Conservation (phyloP, 2,797 vertebrate genomes). For the Meriones psammophilus region DNA sequence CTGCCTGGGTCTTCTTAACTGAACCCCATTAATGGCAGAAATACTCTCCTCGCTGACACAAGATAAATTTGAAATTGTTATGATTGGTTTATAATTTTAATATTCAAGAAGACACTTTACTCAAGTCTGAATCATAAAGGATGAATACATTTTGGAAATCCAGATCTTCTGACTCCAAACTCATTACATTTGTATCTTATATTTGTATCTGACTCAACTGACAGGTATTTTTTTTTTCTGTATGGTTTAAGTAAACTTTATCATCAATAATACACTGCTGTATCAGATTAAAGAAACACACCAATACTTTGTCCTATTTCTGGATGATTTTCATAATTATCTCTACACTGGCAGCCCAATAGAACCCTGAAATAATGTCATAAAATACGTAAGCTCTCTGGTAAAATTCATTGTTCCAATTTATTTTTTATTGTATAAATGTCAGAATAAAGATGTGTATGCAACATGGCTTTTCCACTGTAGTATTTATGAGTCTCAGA, state of each 20-base stretch:
- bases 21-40: not conserved
- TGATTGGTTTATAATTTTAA: not conserved
- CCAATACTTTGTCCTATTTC: constrained; percentile 18
- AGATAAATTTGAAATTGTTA: not conserved
- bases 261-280: not conserved
- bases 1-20: not conserved
- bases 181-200: constrained; percentile 13
- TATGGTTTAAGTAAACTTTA: constrained; percentile 46
- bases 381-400: constrained; percentile 1
- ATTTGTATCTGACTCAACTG: constrained; percentile 1
- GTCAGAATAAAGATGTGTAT: constrained; percentile 50
- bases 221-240: constrained; percentile 30
- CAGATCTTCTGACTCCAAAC: constrained; percentile 32
- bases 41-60: not conserved
- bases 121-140: constrained; percentile 22
- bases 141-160: constrained; percentile 33
- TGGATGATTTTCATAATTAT: constrained; percentile 49
- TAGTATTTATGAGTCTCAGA: constrained; percentile 38
- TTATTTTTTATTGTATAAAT: constrained; percentile 53
- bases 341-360: not conserved
- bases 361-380: not conserved
- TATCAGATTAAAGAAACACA: constrained; percentile 29
- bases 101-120: constrained; percentile 24
- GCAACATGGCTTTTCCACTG: constrained; percentile 55
- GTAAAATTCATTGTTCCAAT: constrained; percentile 26